A percentile compares a stretch with the other conserved stretches of the same genome.
Evolutionary conservation across 2,888 invertebrate genomes (phyloP).

Genomic region (Cepaea hortensis): DNA sequence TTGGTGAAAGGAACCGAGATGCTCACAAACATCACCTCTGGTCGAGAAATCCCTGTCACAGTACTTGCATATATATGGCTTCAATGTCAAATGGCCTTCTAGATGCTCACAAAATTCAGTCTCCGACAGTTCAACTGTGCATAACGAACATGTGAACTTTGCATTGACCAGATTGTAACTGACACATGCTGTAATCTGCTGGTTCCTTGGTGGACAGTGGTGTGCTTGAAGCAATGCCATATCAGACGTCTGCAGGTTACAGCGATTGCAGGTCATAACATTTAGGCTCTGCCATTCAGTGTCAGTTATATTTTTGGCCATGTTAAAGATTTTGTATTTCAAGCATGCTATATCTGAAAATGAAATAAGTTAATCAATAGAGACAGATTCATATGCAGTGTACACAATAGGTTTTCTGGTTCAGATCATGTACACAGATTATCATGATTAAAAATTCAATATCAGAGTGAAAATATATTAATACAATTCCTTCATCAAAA

Average conservation of each 20-base stretch:
- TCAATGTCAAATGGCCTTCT: constrained; percentile 11
- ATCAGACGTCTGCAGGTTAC: constrained; percentile 35
- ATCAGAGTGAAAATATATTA: no score
- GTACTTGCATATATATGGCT: constrained; percentile 27
- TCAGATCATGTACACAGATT: no score
- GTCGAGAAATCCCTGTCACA: neutral
- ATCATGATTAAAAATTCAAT: no score
- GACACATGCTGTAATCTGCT: neutral
- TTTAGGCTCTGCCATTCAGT: constrained; percentile 5
- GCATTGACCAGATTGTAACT: neutral
- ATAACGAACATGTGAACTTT: constrained; percentile 26
- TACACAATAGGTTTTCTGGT: no score
- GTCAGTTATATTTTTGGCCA: constrained; percentile 9
- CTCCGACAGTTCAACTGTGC: constrained; percentile 25
- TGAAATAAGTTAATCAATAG: neutral
- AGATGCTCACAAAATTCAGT: constrained; percentile 27
- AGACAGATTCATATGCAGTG: neutral
- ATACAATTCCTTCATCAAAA: no score
- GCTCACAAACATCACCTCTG: neutral
- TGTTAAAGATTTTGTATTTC: neutral
- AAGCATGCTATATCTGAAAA: neutral
- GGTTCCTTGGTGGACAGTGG: neutral
- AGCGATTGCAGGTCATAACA: constrained; percentile 12
- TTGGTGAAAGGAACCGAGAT: neutral
- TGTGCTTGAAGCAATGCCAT: constrained; percentile 27